These are phyloP conservation scores for Mesembrinibis cayennensis DNA, from an alignment of 2,113 vertebrate species.

Conservation along the genomic window DNA sequence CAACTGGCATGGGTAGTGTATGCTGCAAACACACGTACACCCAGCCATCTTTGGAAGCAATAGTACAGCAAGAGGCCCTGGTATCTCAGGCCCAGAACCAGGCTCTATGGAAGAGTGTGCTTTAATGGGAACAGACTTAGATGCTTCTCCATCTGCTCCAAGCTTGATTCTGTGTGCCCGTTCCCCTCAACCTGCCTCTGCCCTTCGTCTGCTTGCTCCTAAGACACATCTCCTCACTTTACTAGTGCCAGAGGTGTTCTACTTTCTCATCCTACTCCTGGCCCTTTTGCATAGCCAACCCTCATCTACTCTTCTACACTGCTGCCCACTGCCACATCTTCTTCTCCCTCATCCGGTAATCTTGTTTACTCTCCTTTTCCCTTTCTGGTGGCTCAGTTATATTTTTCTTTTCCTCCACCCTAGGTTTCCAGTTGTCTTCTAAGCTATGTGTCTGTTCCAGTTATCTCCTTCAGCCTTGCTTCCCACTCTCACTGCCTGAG, in stretches of 20 bases:
- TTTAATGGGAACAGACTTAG: not conserved
- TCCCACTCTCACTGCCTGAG: not conserved
- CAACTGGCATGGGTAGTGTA: not conserved
- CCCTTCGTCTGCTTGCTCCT: not conserved
- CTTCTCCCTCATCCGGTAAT: not conserved
- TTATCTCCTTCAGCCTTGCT: not conserved
- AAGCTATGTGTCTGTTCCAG: not conserved
- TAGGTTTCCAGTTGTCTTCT: not conserved
- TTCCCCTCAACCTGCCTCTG: not conserved
- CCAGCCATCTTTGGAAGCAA: not conserved
- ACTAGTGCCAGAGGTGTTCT: not conserved
- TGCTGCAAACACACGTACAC: not conserved
- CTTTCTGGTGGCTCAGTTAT: not conserved
- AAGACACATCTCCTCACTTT: not conserved
- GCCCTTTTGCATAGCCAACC: not conserved
- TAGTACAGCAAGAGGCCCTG: not conserved
- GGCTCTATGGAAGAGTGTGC: not conserved
- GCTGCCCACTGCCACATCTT: not conserved
- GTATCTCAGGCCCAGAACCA: accelerated
- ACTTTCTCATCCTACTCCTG: not conserved
- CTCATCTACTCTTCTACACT: not conserved
- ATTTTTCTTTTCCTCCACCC: not conserved
- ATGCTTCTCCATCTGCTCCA: not conserved
- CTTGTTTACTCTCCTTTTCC: not conserved
- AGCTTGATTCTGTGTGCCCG: not conserved